Base-by-base conservation (phyloP, 2,113 vertebrate genomes). In the Stictonetta naevosa region DNA sequence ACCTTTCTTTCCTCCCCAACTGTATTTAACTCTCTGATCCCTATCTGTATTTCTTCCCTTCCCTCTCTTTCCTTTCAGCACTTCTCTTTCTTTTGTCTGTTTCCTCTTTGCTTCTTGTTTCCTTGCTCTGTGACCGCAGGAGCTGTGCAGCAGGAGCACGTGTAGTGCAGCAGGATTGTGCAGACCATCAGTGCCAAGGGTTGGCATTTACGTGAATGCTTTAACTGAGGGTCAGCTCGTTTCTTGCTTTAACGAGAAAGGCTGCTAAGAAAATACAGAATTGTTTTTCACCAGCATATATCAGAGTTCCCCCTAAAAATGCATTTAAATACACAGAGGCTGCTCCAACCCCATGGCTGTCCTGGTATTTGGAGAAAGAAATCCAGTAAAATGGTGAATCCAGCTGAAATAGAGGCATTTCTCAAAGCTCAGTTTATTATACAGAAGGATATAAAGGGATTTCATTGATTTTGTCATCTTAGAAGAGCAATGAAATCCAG, bases 211-310 rank as follows among this genome's bases (percentile, higher is more conserved):
- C 69, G 38, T 6, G 2, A 8, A 22, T 0, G 3, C 52, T 86
- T 84, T 25, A 79, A 36, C 59, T 66, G 82, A 83, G 50, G 58
- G 66, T 73, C 25, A n/a, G 63, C 78, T 91, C 81, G 55, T 88
- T 93, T 93, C 56, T 29, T 74, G 75, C 50, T 94, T 25, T 93
- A 74, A 81, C 77, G 87, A 77, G 67, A 46, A 93, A 69, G 33
- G 67, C 56, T 84, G 55, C 94, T 90, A 90, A 90, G 67, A 59
- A 88, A 82, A 94, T 80, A 77, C 1, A 10, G 53, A 78, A 62
- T 73, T 33, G 38, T 13, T 23, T 73, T 84, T 76, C 71, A 16
- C 16, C 25, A 62, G 44, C 19, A 5, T 74, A 46, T 38, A 40
- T 83, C 1, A 0, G 55, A 81, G 64, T 38, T 83, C 28, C 52